These are phyloP conservation scores for Chelidonichthys spinosus DNA, from an alignment of 2,797 vertebrate species.

Conservation along the genomic window DNA sequence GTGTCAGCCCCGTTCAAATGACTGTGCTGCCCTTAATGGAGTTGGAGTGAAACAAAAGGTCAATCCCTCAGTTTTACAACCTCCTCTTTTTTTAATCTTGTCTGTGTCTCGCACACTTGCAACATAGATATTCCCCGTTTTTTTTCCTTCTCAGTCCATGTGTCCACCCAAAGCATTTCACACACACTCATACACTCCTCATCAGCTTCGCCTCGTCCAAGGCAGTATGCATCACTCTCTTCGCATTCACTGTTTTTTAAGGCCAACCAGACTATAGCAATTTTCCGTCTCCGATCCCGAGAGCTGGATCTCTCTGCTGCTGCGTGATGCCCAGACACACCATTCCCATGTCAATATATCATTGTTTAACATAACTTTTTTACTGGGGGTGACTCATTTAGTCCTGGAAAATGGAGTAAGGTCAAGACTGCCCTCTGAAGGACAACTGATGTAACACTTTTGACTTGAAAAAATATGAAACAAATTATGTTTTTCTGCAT, in stretches of 20 bases:
- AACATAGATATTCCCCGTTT: slow-evolving; percentile 6
- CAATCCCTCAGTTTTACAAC: slow-evolving; percentile 46
- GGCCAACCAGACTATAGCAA: slow-evolving; percentile 49
- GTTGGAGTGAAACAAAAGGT: slow-evolving; percentile 46
- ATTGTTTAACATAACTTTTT: slow-evolving; percentile 63
- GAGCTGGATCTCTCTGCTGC: slow-evolving; percentile 50
- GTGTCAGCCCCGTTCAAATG: slow-evolving; percentile 77
- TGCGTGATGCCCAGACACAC: slow-evolving; percentile 61
- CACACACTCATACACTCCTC: slow-evolving; percentile 37
- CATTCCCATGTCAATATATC: slow-evolving; percentile 64
- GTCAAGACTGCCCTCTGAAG: slow-evolving; percentile 74
- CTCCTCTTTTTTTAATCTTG: slow-evolving; percentile 16
- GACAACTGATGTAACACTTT: slow-evolving; percentile 15
- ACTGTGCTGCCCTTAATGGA: slow-evolving; percentile 45
- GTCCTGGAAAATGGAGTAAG: slow-evolving; percentile 40
- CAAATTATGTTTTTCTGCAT: not conserved
- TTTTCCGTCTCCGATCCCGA: slow-evolving; percentile 59
- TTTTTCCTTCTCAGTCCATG: slow-evolving; percentile 19
- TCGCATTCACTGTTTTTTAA: slow-evolving; percentile 19
- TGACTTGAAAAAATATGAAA: not conserved
- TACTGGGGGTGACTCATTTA: slow-evolving; percentile 55
- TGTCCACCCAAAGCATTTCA: slow-evolving; percentile 4
- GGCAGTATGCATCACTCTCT: slow-evolving; percentile 33
- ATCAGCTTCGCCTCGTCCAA: slow-evolving; percentile 17
- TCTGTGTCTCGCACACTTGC: slow-evolving; percentile 14